Base-by-base conservation (phyloP, 2,888 invertebrate genomes). In the Pollenia amentaria region DNA sequence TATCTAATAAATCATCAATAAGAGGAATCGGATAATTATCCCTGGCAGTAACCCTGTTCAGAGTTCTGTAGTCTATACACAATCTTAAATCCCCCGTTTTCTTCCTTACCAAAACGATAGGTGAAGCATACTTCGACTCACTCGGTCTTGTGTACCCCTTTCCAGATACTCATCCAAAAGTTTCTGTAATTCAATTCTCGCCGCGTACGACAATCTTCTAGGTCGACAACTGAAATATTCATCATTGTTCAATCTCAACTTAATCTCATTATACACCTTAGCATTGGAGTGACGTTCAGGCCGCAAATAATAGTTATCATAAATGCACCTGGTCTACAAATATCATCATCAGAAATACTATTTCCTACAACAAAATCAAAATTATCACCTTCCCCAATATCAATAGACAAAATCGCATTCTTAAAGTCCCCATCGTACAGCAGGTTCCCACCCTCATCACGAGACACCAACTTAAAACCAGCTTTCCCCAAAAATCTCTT, bases 401-500 rank as follows among this genome's bases (percentile, higher is more conserved):
- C 48, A 62, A 62, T 75, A n/a, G 38, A 44, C 46, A 60, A 48
- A 75, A 75, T 62, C 6, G 16, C 18, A 40, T n/a, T 55, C 3
- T 38, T 21, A 29, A 29, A 42, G 14, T 46, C 12, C 11, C n/a
- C n/a, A n/a, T n/a, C n/a, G n/a, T n/a, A n/a, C n/a, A n/a, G n/a
- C n/a, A n/a, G n/a, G n/a, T n/a, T 42, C 9, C 6, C 3, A 29
- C 38, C 14, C 3, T 48, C 3, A 9, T 44, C n/a, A 21, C n/a
- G 14, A 40, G 40, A 51, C 2, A 82, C 44, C 12, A 83, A 64
- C n/a, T 57, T 84, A 44, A 73, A 80, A 1, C 79, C 75, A 57
- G 67, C 51, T 18, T 44, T 70, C 12, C 48, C 12, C n/a, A 85
- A 60, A 76, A 77, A 62, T 82, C 64, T 53, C 38, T 82, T 3